phyloP scores from a whole-genome alignment of 1,140 invertebrate genomes.

The Trichonephila inaurata region DNA sequence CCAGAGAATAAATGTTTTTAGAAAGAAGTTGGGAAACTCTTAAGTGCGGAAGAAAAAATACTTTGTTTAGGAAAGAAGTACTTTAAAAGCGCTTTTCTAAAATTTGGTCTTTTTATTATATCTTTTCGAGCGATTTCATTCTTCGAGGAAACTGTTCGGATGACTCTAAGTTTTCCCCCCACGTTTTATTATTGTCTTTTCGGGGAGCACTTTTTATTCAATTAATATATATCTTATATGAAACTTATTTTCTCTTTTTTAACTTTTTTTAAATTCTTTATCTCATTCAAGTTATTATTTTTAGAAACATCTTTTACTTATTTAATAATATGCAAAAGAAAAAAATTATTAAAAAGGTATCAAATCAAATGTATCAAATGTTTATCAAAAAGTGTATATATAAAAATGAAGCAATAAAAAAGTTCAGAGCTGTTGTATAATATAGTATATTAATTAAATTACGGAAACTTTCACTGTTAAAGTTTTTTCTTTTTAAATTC shows the following conservation, averaged over 20 bases:
- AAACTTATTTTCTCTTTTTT: background rate
- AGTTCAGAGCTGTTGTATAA: too few relatives aligned
- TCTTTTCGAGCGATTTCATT: background rate
- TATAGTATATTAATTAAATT: too few relatives aligned
- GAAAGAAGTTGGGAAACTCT: conserved; percentile 46
- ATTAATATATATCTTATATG: background rate
- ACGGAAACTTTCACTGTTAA: too few relatives aligned
- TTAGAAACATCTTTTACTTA: too few relatives aligned
- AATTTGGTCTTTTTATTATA: conserved; percentile 38
- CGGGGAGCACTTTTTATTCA: background rate
- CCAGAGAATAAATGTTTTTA: conserved; percentile 40
- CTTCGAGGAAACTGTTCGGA: background rate
- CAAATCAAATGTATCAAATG: too few relatives aligned
- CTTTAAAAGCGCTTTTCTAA: conserved; percentile 41
- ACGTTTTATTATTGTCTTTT: background rate
- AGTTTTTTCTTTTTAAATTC: too few relatives aligned
- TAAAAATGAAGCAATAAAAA: too few relatives aligned
- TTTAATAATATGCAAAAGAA: too few relatives aligned
- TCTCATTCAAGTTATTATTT: background rate
- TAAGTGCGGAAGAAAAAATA: conserved; percentile 45
- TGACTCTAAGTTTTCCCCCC: background rate
- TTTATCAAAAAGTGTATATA: too few relatives aligned
- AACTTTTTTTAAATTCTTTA: background rate
- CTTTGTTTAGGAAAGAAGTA: conserved; percentile 50
- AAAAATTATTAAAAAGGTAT: too few relatives aligned